Percentiles rank a stretch among this genome's conserved stretches.
phyloP scores from a whole-genome alignment of 1,140 invertebrate genomes.

The Palaemon carinicauda region DNA sequence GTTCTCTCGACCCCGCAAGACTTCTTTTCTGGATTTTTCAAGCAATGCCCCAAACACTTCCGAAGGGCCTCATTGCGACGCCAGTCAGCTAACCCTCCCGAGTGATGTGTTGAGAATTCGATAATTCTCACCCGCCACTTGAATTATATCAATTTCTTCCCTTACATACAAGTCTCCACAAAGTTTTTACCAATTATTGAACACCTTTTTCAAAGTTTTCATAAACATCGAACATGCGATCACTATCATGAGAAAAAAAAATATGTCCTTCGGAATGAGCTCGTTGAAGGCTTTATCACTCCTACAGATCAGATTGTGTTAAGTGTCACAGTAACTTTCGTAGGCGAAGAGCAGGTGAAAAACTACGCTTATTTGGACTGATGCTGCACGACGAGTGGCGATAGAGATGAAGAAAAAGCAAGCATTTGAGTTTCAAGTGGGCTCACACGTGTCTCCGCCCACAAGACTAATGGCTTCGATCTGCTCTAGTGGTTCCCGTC shows the following conservation, averaged over 20 bases:
- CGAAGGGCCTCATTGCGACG: too few relatives aligned
- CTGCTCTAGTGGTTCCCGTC: neutral
- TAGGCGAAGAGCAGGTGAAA: conserved; percentile 42
- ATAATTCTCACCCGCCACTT: too few relatives aligned
- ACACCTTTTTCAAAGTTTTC: neutral
- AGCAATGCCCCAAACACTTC: too few relatives aligned
- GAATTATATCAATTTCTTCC: too few relatives aligned
- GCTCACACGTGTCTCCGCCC: conserved; percentile 44
- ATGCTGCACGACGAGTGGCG: conserved; percentile 46
- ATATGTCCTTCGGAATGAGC: too few relatives aligned
- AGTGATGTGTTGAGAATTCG: too few relatives aligned
- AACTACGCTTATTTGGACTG: conserved; percentile 48
- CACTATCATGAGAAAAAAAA: too few relatives aligned
- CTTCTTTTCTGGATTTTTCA: too few relatives aligned
- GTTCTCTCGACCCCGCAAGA: neutral
- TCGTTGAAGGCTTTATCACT: too few relatives aligned
- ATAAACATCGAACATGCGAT: neutral
- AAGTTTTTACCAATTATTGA: too few relatives aligned
- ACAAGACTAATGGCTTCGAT: conserved; percentile 55
- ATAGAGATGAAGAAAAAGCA: conserved; percentile 51
- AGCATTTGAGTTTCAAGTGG: conserved; percentile 54
- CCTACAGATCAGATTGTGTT: neutral
- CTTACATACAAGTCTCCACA: too few relatives aligned
- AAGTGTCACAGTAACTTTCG: neutral
- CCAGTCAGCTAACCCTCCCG: too few relatives aligned